These are phyloP conservation scores for Micrasema longulum DNA, from an alignment of 1,140 invertebrate species.

Conservation along the genomic window DNA sequence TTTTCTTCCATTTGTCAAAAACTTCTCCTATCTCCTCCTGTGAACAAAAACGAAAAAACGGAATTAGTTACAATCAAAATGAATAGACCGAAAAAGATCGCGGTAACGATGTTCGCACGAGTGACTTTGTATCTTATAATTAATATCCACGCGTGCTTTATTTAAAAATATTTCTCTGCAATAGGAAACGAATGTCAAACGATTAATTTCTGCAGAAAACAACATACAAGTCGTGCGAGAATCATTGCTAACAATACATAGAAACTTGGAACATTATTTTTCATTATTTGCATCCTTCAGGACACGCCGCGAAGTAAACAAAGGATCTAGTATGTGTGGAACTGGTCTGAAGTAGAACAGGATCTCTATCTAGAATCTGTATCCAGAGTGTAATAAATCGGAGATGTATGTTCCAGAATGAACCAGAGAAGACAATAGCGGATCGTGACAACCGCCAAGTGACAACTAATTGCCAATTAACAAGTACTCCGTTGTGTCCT, in stretches of 20 bases:
- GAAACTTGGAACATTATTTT: conserved; percentile 3
- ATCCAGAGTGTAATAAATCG: conserved; percentile 18
- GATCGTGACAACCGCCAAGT: conserved; percentile 43
- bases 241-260: background rate
- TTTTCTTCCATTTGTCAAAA: conserved; percentile 48
- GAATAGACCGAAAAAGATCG: background rate
- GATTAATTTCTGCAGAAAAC: conserved; percentile 1
- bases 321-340: background rate
- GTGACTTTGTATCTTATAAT: background rate
- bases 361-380: conserved; percentile 21
- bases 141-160: background rate
- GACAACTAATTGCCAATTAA: conserved; percentile 54
- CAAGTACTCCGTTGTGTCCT: conserved; percentile 17
- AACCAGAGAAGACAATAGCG: background rate
- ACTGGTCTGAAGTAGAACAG: background rate
- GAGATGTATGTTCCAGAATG: background rate
- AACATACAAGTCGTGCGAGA: background rate
- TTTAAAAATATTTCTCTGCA: background rate
- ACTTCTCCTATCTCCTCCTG: conserved; percentile 55
- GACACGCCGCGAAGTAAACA: conserved; percentile 7
- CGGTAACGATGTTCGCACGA: background rate
- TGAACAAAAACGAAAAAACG: conserved; percentile 41
- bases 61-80: conserved; percentile 1
- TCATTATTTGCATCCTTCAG: conserved; percentile 7
- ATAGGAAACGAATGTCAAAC: background rate